Evolutionary conservation across 2,113 vertebrate genomes (phyloP), one percentile per base, ranked within the genome.

Genomic region (Nothobranchius kuhntae): DNA sequence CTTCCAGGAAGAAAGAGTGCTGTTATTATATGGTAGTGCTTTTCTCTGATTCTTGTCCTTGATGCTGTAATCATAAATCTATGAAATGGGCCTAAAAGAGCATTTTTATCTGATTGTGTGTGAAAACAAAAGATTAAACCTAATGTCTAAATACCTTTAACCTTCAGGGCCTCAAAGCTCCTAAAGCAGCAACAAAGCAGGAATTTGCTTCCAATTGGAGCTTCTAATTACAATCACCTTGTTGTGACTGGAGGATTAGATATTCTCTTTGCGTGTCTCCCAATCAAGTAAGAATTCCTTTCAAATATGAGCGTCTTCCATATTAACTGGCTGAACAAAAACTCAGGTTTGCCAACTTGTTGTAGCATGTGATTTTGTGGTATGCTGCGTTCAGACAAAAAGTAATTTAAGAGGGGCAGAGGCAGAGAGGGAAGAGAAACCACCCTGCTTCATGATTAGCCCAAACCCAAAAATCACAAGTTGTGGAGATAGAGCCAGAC

Each of bases 401-500:
- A 65, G 30, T 38, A 55, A 77, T 30, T 55, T 72, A 48, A 74
- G 30, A 64, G 30, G 7, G 51, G 52, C 2, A 24, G 7, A 57
- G 13, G 61, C 36, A 8, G 30, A 50, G 53, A 69, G 59, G 10
- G 61, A 68, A 66, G 53, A 24, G 52, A 71, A 75, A 72, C 78
- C 77, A 75, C 75, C 61, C 51, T 36, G 30, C 9, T 0, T 60
- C 68, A 8, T 7, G 7, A 40, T 9, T 70, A 21, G 55, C 75
- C 56, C 7, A 21, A 55, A 24, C 53, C 68, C 63, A 77, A 60
- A 81, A 45, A 52, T 53, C 50, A 52, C n/a, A 46, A 82, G 71
- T 57, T n/a, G 1, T 52, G 30, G 79, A 78, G 77, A 79, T 77
- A 70, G 58, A 73, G 56, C 50, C 81, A 86, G 81, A 75, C 73